Conservation (phyloP, 2,797 vertebrate species). For the Acridotheres tristis region DNA sequence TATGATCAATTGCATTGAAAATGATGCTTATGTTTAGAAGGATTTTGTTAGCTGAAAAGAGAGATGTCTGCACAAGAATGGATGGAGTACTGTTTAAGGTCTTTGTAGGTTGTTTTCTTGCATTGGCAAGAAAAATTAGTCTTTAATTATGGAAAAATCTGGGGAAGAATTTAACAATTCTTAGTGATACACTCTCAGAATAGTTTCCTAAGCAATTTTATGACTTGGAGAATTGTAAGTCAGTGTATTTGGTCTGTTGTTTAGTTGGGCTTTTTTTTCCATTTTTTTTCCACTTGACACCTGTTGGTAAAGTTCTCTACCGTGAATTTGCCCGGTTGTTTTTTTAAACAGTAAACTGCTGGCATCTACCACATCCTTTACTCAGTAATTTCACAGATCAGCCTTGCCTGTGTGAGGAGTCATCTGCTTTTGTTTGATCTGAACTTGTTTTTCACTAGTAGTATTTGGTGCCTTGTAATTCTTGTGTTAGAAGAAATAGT, state of each 20-base stretch:
- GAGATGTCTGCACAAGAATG: neutral
- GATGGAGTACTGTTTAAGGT: neutral
- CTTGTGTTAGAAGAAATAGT: neutral
- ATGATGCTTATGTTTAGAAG: neutral
- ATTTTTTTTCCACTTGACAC: neutral
- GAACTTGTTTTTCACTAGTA: neutral
- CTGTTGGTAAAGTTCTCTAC: neutral
- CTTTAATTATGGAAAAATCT: neutral
- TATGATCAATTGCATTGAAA: neutral
- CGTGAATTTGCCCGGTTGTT: neutral
- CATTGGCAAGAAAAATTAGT: neutral
- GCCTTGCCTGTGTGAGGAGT: neutral
- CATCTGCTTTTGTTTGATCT: neutral
- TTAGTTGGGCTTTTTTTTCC: neutral
- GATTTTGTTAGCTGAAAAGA: neutral
- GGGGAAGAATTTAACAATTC: neutral
- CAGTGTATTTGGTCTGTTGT: neutral
- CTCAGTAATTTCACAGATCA: neutral
- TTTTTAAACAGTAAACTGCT: neutral
- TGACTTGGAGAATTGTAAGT: neutral
- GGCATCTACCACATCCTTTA: neutral
- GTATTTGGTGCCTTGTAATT: neutral
- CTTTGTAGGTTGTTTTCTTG: neutral
- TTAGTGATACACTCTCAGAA: neutral
- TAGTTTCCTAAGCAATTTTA: neutral